Percentiles rank a stretch among this genome's conserved stretches.
Evolutionary conservation across 2,113 vertebrate genomes (phyloP).

Genomic region (Eubucco bourcierii): DNA sequence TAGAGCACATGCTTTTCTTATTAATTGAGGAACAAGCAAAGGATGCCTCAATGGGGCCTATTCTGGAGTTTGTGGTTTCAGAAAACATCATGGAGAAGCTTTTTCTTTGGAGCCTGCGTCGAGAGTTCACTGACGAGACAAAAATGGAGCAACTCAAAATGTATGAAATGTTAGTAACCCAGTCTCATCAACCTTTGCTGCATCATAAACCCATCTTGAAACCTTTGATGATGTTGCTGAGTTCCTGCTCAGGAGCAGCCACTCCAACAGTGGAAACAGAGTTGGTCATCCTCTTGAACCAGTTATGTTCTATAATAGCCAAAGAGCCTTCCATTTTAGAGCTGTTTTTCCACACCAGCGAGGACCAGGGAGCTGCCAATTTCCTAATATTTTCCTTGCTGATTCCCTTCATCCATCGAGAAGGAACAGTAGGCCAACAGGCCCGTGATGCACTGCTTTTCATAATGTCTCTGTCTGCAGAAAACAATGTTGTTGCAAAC

Average conservation of each 20-base stretch:
- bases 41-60: slow-evolving; percentile 93
- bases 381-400: slow-evolving; percentile 98
- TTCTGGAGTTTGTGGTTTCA: slow-evolving; percentile 95
- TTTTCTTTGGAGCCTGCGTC: slow-evolving; percentile 95
- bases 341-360: slow-evolving; percentile 96
- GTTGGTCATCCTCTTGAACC: slow-evolving; percentile 90
- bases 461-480: slow-evolving; percentile 95
- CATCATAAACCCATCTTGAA: slow-evolving; percentile 95
- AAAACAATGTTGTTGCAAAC: slow-evolving; percentile 88
- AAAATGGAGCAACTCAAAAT: slow-evolving; percentile 96
- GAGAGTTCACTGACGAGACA: slow-evolving; percentile 94
- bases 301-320: slow-evolving; percentile 93
- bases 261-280: slow-evolving; percentile 84
- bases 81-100: slow-evolving; percentile 99
- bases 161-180: slow-evolving; percentile 94
- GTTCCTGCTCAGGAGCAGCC: slow-evolving; percentile 87
- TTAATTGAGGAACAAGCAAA: slow-evolving; percentile 91
- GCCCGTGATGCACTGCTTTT: slow-evolving; percentile 93
- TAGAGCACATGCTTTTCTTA: slow-evolving; percentile 96
- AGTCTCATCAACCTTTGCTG: slow-evolving; percentile 91
- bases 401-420: slow-evolving; percentile 95
- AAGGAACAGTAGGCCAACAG: slow-evolving; percentile 93
- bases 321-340: slow-evolving; percentile 94
- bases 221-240: slow-evolving; percentile 96
- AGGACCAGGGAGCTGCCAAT: slow-evolving; percentile 97